These are phyloP conservation scores for Montipora capitata DNA, from an alignment of 92 coral and sea anemone genomes.

Conservation along the genomic window DNA sequence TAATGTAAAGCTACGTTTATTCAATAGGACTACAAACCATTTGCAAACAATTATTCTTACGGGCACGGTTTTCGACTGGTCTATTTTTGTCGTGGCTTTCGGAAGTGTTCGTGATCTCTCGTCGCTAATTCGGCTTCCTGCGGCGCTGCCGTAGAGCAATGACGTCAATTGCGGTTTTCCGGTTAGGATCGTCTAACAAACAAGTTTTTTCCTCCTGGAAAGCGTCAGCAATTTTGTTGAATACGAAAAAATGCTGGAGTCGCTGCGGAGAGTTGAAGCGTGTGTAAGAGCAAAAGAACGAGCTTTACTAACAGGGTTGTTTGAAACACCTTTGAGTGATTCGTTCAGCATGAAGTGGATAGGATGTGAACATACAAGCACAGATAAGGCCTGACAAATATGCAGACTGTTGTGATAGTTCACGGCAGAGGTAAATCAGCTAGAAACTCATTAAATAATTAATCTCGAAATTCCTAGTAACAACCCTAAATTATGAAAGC, in stretches of 20 bases:
- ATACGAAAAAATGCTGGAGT: background rate
- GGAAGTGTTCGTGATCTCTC: conserved; percentile 30
- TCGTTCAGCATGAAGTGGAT: background rate
- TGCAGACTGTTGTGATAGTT: background rate
- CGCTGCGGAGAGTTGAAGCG: conserved; percentile 1
- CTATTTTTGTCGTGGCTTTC: conserved; percentile 13
- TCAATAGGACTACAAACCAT: background rate
- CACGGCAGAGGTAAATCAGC: too few relatives aligned
- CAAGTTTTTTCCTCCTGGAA: conserved; percentile 2
- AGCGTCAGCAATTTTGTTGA: conserved; percentile 12
- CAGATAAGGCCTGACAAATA: background rate
- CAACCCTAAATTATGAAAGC: too few relatives aligned
- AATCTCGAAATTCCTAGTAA: too few relatives aligned
- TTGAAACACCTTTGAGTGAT: background rate
- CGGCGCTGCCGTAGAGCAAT: conserved; percentile 43
- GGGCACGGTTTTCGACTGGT: background rate
- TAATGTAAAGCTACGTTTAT: background rate
- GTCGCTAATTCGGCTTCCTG: conserved; percentile 46
- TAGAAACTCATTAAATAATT: too few relatives aligned
- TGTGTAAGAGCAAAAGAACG: background rate
- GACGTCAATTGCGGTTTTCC: conserved; percentile 63
- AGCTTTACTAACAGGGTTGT: background rate
- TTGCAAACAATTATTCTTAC: background rate
- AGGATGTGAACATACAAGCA: background rate
- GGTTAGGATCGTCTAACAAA: conserved; percentile 33